These are phyloP conservation scores for Brachyptera risi DNA, from an alignment of 2,888 invertebrate species.

Conservation along the genomic window DNA sequence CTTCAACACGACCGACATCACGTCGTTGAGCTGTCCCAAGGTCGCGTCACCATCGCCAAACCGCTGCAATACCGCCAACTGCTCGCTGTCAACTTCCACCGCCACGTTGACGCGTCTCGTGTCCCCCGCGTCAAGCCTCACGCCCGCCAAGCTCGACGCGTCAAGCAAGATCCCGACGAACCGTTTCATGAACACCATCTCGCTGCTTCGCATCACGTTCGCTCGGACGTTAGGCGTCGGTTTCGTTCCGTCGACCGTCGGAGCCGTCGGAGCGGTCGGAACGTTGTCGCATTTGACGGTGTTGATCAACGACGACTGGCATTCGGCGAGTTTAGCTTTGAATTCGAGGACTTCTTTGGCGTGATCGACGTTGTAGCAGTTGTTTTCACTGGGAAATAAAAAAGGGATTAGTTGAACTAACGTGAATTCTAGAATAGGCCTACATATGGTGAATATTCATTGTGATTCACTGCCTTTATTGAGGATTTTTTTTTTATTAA, in stretches of 20 bases:
- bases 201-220: not conserved
- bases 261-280: not conserved
- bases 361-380: not conserved
- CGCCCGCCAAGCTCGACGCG: constrained; percentile 3
- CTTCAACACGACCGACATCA: not conserved
- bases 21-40: constrained; percentile 5
- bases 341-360: not conserved
- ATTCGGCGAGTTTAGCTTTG: not conserved
- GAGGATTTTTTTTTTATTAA: no score
- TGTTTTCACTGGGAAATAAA: no score
- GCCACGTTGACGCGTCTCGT: not conserved
- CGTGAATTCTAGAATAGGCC: no score
- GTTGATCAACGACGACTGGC: no score
- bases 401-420: no score
- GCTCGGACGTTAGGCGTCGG: not conserved
- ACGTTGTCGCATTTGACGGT: not conserved
- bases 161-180: constrained; percentile 15
- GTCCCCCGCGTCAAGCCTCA: not conserved
- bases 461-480: no score
- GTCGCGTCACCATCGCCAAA: constrained; percentile 7
- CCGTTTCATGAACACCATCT: constrained; percentile 15
- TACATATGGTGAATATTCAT: no score
- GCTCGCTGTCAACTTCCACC: not conserved
- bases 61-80: not conserved
- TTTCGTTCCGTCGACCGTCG: not conserved